Evolutionary conservation across 2,888 invertebrate genomes (phyloP).

Genomic region (Pimpla rufipes): DNA sequence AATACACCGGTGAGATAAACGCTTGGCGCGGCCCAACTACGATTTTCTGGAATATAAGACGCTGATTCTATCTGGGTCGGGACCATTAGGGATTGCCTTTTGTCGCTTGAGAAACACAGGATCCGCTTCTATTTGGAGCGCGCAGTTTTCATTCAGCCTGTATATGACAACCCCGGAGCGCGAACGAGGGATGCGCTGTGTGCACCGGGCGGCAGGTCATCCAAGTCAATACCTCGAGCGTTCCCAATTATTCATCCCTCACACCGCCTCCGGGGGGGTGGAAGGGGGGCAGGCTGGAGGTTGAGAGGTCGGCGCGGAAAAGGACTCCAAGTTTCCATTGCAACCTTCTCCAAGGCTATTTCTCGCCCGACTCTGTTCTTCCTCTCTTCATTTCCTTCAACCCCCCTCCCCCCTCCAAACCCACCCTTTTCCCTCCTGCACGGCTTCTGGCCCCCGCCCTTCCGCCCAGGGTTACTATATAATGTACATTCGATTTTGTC

Average conservation of each 20-base stretch:
- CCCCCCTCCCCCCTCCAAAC: background rate
- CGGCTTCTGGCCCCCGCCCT: no score
- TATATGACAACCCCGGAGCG: slow-evolving; percentile 36
- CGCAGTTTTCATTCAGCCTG: slow-evolving; percentile 57
- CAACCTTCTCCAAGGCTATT: slow-evolving; percentile 38
- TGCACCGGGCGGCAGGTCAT: slow-evolving; percentile 49
- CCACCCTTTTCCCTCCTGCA: background rate
- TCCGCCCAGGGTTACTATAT: slow-evolving; percentile 28
- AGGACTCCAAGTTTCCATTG: slow-evolving; percentile 57
- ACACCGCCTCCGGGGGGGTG: slow-evolving; percentile 31
- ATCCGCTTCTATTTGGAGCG: slow-evolving; percentile 69
- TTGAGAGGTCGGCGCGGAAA: slow-evolving; percentile 30
- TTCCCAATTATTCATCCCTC: slow-evolving; percentile 64
- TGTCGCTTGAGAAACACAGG: slow-evolving; percentile 68
- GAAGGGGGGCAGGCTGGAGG: background rate
- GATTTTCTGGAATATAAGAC: slow-evolving; percentile 56
- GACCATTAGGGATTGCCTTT: slow-evolving; percentile 78
- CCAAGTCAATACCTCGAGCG: slow-evolving; percentile 56
- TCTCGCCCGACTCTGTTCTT: slow-evolving; percentile 43
- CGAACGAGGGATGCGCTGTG: background rate
- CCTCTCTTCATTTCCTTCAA: slow-evolving; percentile 29
- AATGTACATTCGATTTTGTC: slow-evolving; percentile 58
- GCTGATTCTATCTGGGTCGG: slow-evolving; percentile 76
- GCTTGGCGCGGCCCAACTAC: background rate
- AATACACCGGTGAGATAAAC: slow-evolving; percentile 34